Evolutionary conservation across 2,113 vertebrate genomes (phyloP), one percentile per base, ranked within the genome.

Genomic region (Geothlypis trichas): DNA sequence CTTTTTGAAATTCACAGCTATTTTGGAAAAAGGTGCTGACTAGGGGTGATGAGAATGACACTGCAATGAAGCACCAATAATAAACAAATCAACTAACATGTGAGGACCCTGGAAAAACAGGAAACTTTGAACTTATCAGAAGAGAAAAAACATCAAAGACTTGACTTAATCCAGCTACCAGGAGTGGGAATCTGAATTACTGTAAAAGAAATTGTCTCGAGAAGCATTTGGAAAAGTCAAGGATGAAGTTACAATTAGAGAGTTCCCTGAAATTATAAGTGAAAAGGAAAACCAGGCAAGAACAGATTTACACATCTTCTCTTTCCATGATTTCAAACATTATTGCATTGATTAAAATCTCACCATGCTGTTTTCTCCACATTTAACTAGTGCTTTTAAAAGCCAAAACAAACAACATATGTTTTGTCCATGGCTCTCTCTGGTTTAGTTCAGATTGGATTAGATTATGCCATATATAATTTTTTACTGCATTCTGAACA

Each of bases 61-160:
- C 57, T 78, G 61, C 52, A 65, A 54, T 69, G n/a, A 69, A 79
- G 72, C 42, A 68, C 11, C 71, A 75, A 58, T 31, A 89, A 86
- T n/a, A 88, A 88, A 88, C 44, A 88, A 59, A 90, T 47, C 76
- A 90, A 80, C 57, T 63, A 86, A 76, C 21, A 46, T 65, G 26
- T 46, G 58, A 71, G 49, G 24, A 88, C 52, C 52, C 79, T 63
- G 75, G 39, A 67, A 90, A 86, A 92, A 2, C 39, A 77, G 55
- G 51, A 54, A 95, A 79, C 49, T 39, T 61, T 88, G 86, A 96
- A 92, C 10, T 74, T 90, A 47, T 14, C 68, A 58, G 72, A 84
- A 87, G 35, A 94, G 62, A 85, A 90, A 41, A 81, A 28, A 77
- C 74, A 80, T 94, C 76, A 93, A 94, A 94, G 90, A 30, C 49